Percentiles rank a stretch among this genome's conserved stretches.
These are phyloP conservation scores for Hypercompe scribonia DNA, from an alignment of 2,888 invertebrate species.

Conservation along the genomic window DNA sequence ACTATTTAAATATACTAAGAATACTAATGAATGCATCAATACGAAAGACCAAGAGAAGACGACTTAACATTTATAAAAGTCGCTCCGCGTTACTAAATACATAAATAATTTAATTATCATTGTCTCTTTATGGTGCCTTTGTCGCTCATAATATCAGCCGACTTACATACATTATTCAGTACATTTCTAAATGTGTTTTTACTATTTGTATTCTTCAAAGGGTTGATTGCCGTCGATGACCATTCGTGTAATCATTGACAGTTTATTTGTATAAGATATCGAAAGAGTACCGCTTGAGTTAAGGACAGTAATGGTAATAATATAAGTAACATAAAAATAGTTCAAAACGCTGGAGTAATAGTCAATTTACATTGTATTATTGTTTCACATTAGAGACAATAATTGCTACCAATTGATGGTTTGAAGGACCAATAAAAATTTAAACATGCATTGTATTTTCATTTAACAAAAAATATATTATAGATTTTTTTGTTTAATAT, in stretches of 20 bases:
- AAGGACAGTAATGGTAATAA: not conserved
- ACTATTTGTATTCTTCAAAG: not conserved
- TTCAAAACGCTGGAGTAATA: not conserved
- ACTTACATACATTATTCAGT: constrained; percentile 1
- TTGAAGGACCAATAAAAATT: not conserved
- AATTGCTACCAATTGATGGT: not conserved
- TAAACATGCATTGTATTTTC: not conserved
- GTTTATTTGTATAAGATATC: not conserved
- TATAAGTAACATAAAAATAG: not conserved
- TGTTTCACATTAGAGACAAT: not conserved
- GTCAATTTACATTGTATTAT: not conserved
- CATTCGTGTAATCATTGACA: not conserved
- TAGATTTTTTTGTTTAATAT: too few species aligned
- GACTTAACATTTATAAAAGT: not conserved
- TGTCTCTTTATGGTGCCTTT: not conserved
- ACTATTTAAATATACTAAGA: not conserved
- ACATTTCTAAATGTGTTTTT: not conserved
- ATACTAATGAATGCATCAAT: not conserved
- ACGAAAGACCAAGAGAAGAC: not conserved
- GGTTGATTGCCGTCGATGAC: constrained; percentile 1
- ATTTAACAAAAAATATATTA: too few species aligned
- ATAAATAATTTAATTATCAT: not conserved
- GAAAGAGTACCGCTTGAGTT: not conserved
- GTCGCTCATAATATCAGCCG: not conserved
- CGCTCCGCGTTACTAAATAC: not conserved